Evolutionary conservation across 2,888 invertebrate genomes (phyloP).

Genomic region (Hecatera dysodea): DNA sequence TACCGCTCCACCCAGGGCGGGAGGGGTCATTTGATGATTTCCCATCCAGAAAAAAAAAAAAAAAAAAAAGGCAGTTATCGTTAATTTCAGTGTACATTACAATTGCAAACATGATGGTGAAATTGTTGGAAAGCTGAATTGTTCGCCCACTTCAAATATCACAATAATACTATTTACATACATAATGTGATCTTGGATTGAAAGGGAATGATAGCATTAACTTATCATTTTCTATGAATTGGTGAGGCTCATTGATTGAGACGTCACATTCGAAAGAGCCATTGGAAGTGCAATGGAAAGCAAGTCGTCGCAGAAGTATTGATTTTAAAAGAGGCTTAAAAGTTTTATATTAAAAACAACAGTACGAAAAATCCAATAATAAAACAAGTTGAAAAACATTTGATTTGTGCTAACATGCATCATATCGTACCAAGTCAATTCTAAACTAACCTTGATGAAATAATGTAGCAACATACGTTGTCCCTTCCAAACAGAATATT

Average conservation of each 20-base stretch:
- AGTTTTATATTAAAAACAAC: background rate
- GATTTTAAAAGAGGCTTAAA: background rate
- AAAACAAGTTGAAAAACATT: slow-evolving; percentile 9
- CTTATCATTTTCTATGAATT: slow-evolving; percentile 32
- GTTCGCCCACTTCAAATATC: slow-evolving; percentile 65
- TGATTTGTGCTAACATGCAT: background rate
- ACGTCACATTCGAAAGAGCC: background rate
- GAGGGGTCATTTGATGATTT: too few species aligned
- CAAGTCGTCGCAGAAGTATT: background rate
- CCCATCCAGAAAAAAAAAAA: too few species aligned
- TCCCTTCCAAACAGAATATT: slow-evolving; percentile 19
- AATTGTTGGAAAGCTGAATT: slow-evolving; percentile 68
- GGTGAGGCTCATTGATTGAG: background rate
- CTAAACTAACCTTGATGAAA: background rate
- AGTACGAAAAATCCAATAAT: background rate
- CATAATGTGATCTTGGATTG: slow-evolving; percentile 59
- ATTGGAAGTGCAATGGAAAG: background rate
- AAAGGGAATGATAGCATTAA: slow-evolving; percentile 36
- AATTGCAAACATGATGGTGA: slow-evolving; percentile 66
- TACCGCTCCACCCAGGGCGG: too few species aligned
- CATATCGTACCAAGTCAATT: background rate
- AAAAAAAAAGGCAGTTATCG: slow-evolving; percentile 57
- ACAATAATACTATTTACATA: slow-evolving; percentile 67
- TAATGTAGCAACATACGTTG: background rate
- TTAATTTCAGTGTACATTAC: slow-evolving; percentile 61